Evolutionary conservation across 2,888 invertebrate species (phyloP).

Genomic region (Epinotia bilunana): DNA sequence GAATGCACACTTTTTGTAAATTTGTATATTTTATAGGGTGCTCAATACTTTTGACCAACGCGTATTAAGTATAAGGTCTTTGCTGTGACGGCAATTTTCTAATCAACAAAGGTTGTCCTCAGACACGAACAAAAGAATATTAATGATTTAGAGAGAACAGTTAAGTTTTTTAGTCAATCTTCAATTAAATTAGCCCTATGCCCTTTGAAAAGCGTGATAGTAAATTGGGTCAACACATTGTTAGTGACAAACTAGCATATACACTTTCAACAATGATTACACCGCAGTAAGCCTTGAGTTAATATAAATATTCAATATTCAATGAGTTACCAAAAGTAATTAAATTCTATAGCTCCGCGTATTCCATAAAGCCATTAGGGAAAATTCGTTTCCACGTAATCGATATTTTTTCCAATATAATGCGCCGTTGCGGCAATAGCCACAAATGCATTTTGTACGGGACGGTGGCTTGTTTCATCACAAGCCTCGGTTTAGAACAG

Average conservation of each 20-base stretch:
- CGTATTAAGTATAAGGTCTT: constrained; percentile 6
- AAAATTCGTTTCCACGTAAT: background rate
- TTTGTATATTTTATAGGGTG: no score
- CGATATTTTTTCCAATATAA: background rate
- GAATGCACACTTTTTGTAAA: no score
- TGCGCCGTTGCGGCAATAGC: background rate
- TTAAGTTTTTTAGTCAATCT: background rate
- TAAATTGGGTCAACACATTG: constrained; percentile 2
- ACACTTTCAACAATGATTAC: background rate
- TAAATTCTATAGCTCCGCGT: background rate
- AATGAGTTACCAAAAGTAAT: no score
- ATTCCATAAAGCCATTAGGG: background rate
- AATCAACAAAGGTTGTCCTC: constrained; percentile 15
- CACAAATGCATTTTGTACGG: constrained; percentile 29
- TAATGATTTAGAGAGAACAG: constrained; percentile 20
- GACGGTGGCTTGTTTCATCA: constrained; percentile 47
- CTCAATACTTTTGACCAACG: no score
- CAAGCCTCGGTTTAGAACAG: constrained; percentile 46
- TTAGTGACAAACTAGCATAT: background rate
- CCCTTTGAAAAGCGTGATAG: constrained; percentile 10
- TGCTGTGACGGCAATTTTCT: constrained; percentile 6
- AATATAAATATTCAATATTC: no score
- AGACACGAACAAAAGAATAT: constrained; percentile 9
- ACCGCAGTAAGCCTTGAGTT: background rate
- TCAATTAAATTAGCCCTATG: background rate